Evolutionary conservation across 2,888 invertebrate genomes (phyloP).

Genomic region (Sipha maydis): DNA sequence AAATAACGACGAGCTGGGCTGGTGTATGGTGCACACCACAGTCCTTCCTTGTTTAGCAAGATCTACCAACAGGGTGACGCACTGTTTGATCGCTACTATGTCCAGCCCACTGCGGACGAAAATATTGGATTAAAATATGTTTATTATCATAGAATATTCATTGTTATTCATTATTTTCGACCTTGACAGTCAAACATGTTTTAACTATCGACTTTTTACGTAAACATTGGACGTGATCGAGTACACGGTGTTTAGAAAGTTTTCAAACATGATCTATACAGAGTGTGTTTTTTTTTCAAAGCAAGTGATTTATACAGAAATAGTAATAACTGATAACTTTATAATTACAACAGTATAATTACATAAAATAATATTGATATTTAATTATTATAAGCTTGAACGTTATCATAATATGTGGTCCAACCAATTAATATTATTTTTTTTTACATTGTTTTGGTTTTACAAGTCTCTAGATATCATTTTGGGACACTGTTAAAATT

Average conservation of each 20-base stretch:
- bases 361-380: too few species aligned
- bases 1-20: constrained; percentile 81
- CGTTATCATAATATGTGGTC: too few species aligned
- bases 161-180: background rate
- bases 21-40: constrained; percentile 83
- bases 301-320: too few species aligned
- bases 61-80: constrained; percentile 76
- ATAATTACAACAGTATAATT: too few species aligned
- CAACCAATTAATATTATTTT: too few species aligned
- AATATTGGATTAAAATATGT: constrained; percentile 13
- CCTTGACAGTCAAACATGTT: constrained; percentile 37
- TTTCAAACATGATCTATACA: background rate
- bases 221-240: background rate
- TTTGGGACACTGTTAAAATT: too few species aligned
- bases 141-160: too few species aligned
- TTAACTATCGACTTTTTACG: background rate
- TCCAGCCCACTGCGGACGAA: constrained; percentile 72
- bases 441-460: too few species aligned
- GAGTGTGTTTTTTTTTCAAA: background rate
- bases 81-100: constrained; percentile 78
- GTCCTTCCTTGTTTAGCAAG: constrained; percentile 79
- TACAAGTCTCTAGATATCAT: too few species aligned
- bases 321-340: too few species aligned
- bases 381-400: too few species aligned
- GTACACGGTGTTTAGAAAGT: background rate